Evolutionary conservation across 2,797 vertebrate species (phyloP).

Genomic region (Knipowitschia caucasica): DNA sequence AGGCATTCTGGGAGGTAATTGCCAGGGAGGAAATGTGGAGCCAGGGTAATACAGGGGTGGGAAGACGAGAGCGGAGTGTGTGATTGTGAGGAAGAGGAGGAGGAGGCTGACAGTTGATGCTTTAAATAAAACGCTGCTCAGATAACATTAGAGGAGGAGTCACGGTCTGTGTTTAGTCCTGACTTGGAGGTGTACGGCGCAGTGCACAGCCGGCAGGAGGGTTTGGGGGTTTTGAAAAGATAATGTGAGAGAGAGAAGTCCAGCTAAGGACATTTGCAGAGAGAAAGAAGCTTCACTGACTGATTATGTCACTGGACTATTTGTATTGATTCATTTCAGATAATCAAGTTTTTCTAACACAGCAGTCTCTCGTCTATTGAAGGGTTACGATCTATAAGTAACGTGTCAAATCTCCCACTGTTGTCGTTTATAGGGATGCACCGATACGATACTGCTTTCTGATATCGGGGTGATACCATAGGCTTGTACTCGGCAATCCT

Average conservation of each 20-base stretch:
- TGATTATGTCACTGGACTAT: not conserved
- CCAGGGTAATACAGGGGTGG: constrained; percentile 30
- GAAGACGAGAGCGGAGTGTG: constrained; percentile 15
- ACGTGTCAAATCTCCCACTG: no score
- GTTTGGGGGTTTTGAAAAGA: not conserved
- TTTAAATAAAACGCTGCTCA: constrained; percentile 34
- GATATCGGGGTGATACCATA: no score
- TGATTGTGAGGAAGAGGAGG: constrained; percentile 20
- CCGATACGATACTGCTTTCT: no score
- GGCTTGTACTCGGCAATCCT: no score
- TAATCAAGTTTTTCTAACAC: no score
- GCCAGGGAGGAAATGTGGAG: constrained; percentile 24
- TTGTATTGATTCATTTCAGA: not conserved
- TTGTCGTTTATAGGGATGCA: no score
- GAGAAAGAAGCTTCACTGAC: not conserved
- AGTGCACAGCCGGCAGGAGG: not conserved
- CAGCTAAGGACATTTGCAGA: not conserved
- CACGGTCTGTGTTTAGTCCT: not conserved
- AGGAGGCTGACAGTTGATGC: constrained; percentile 28
- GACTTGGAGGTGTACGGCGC: not conserved
- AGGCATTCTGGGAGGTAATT: constrained; percentile 41
- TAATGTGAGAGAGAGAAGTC: not conserved
- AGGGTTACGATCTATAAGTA: no score
- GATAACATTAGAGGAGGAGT: constrained; percentile 20
- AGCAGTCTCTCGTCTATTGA: no score